Evolutionary conservation across 2,888 invertebrate species (phyloP).

Genomic region (Drosophila tanythrix): DNA sequence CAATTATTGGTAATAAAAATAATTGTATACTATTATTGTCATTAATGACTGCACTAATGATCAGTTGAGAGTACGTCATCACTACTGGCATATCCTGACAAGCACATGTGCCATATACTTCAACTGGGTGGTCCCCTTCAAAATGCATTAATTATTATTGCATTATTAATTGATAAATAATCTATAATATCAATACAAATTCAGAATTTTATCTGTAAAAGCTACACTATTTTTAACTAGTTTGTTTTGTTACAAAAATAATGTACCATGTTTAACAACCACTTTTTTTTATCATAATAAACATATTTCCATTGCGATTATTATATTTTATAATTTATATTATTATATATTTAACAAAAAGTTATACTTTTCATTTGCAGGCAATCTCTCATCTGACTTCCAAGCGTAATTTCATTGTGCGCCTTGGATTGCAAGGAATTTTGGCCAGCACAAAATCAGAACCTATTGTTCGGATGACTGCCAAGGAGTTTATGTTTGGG

Average conservation of each 20-base stretch:
- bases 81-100: constrained; percentile 22
- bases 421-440: constrained; percentile 89
- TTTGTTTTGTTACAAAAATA: not conserved
- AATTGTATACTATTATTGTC: constrained; percentile 37
- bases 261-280: not conserved
- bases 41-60: constrained; percentile 34
- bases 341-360: not conserved
- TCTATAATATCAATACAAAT: not conserved
- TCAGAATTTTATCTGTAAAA: no score
- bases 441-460: constrained; percentile 89
- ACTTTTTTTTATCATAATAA: not conserved
- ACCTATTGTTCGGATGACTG: constrained; percentile 92
- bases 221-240: not conserved
- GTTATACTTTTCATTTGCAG: constrained; percentile 86
- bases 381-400: constrained; percentile 92
- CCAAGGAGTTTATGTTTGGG: constrained; percentile 95
- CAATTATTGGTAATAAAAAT: constrained; percentile 51
- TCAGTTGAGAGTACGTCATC: constrained; percentile 18
- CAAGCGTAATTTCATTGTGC: constrained; percentile 87
- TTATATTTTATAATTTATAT: no score
- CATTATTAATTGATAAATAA: not conserved
- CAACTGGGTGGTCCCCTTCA: not conserved
- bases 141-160: not conserved
- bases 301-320: not conserved
- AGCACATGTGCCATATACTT: not conserved